phyloP scores from a whole-genome alignment of 2,888 invertebrate genomes.

The Sarcophaga subvicina region DNA sequence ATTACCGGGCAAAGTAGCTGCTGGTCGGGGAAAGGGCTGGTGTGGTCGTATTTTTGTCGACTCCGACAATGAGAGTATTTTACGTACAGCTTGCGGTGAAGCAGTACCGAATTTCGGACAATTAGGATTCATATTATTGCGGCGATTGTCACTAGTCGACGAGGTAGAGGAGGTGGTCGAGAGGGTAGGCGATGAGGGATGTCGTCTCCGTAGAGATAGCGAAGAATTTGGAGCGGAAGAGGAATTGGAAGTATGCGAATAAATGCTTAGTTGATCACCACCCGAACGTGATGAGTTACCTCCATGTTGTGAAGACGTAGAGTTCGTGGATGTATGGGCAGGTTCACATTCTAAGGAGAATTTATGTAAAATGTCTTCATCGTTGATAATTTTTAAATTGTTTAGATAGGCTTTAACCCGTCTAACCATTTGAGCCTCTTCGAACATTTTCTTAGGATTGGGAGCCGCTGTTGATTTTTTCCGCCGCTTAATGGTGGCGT shows the following conservation, averaged over 20 bases:
- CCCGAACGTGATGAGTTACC: constrained; percentile 73
- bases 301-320: constrained; percentile 73
- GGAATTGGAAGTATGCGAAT: constrained; percentile 79
- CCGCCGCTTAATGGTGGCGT: constrained; percentile 93
- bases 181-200: constrained; percentile 96
- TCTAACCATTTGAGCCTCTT: constrained; percentile 99
- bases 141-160: constrained; percentile 82
- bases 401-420: constrained; percentile 97
- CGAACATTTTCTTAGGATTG: constrained; percentile 99
- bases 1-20: constrained; percentile 82
- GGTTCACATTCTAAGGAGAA: constrained; percentile 95
- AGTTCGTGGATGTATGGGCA: constrained; percentile 77
- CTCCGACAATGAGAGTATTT: constrained; percentile 95
- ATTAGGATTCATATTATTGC: constrained; percentile 75
- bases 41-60: constrained; percentile 94
- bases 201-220: constrained; percentile 87
- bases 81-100: constrained; percentile 98
- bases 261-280: constrained; percentile 83
- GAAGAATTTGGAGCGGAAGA: constrained; percentile 83
- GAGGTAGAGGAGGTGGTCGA: constrained; percentile 96
- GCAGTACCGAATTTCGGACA: constrained; percentile 90
- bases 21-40: constrained; percentile 86
- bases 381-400: constrained; percentile 92
- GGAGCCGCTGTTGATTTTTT: constrained; percentile 95
- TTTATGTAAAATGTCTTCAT: constrained; percentile 94